phyloP scores from a whole-genome alignment of 2,113 vertebrate genomes.

The Scortum barcoo region DNA sequence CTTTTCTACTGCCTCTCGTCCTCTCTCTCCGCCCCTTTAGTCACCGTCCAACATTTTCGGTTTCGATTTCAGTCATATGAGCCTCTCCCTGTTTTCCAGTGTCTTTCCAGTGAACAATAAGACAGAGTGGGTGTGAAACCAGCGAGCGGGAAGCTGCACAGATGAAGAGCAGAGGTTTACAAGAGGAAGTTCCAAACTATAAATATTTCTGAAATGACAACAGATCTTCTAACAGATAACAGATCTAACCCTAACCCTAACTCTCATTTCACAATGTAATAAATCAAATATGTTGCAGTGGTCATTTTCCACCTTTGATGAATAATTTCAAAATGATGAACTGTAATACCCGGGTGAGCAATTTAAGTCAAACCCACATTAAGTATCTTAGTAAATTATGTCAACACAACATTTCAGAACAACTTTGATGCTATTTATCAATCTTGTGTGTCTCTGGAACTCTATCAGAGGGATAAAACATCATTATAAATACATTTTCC shows the following conservation, averaged over 20 bases:
- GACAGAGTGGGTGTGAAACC: background rate
- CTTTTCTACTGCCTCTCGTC: background rate
- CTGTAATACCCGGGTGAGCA: background rate
- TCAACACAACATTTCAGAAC: background rate
- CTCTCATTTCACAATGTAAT: background rate
- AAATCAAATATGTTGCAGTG: background rate
- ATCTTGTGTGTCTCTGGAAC: background rate
- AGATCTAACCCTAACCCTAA: too few species aligned
- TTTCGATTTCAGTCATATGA: conserved; percentile 10
- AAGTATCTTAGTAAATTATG: too few species aligned
- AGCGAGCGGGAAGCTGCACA: background rate
- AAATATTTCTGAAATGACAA: background rate
- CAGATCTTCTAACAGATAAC: background rate
- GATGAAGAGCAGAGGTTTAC: too few species aligned
- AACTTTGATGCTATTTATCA: background rate
- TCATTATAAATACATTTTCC: too few species aligned
- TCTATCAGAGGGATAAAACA: background rate
- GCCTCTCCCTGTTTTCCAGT: accelerated
- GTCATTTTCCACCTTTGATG: background rate
- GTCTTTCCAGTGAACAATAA: accelerated
- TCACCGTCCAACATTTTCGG: conserved; percentile 29
- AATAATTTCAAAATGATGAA: background rate
- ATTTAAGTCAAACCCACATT: background rate
- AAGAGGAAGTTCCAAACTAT: conserved; percentile 2
- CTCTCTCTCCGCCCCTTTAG: background rate